A percentile compares a stretch with the other conserved stretches of the same genome.
phyloP scores from a whole-genome alignment of 2,888 invertebrate species.

The Scaptomyza polygonia region DNA sequence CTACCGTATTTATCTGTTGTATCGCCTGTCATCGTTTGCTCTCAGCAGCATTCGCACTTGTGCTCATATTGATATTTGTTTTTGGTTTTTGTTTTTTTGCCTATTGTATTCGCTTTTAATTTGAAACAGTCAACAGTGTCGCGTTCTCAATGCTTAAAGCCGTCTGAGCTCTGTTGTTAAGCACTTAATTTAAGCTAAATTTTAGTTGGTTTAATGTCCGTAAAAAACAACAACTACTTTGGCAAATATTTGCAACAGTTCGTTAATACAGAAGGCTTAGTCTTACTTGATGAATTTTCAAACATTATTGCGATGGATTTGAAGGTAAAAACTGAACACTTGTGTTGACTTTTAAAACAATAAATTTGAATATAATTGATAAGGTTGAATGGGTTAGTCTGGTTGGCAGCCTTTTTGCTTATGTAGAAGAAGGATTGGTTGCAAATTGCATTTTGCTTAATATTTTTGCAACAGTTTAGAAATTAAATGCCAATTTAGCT shows the following conservation, averaged over 20 bases:
- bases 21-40: constrained; percentile 23
- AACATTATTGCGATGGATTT: constrained; percentile 7
- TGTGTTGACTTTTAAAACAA: constrained; percentile 40
- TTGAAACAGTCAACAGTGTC: constrained; percentile 14
- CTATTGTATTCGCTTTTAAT: constrained; percentile 11
- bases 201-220: constrained; percentile 35
- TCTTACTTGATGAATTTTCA: constrained; percentile 18
- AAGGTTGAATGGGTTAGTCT: constrained; percentile 24
- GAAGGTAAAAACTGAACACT: constrained; percentile 52
- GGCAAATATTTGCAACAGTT: constrained; percentile 57
- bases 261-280: constrained; percentile 41
- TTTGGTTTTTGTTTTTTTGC: constrained; percentile 5
- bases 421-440: background rate
- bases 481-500: background rate
- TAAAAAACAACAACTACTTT: constrained; percentile 55
- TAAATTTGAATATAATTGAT: background rate
- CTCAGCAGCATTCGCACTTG: constrained; percentile 14
- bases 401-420: constrained; percentile 10
- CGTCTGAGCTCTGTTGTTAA: constrained; percentile 7
- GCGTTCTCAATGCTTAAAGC: constrained; percentile 10
- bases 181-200: constrained; percentile 3
- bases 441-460: background rate
- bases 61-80: constrained; percentile 9
- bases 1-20: background rate
- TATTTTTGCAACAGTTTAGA: background rate